These are phyloP conservation scores for Aselliscus stoliczkanus DNA, from an alignment of 2,797 vertebrate species.

Conservation along the genomic window DNA sequence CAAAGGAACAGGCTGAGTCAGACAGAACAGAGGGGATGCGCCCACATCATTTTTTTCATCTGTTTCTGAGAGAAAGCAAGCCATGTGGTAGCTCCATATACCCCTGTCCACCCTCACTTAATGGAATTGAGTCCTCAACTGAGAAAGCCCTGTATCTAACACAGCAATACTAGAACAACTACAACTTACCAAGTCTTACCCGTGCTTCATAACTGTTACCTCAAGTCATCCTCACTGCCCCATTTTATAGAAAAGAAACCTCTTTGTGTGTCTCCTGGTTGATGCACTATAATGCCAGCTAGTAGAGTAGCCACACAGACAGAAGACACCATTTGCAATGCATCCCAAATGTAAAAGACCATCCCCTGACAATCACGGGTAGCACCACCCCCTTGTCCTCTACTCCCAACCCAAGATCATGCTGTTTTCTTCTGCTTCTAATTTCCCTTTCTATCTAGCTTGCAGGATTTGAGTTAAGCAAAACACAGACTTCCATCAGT, in stretches of 20 bases:
- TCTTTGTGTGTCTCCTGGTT: not conserved
- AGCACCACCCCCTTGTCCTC: not conserved
- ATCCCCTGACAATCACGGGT: not conserved
- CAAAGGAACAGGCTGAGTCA: not conserved
- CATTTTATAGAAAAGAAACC: not conserved
- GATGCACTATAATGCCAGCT: not conserved
- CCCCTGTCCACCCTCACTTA: not conserved
- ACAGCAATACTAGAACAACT: not conserved
- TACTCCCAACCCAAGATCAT: not conserved
- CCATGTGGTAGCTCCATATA: not conserved
- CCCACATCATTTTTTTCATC: not conserved
- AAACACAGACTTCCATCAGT: constrained; percentile 89
- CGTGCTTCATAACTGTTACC: not conserved
- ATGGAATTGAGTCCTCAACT: not conserved
- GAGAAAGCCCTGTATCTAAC: not conserved
- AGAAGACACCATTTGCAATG: not conserved
- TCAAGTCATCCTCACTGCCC: not conserved
- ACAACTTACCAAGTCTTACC: not conserved
- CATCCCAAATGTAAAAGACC: not conserved
- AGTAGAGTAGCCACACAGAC: not conserved
- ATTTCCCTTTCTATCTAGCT: constrained; percentile 80
- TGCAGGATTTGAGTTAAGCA: constrained; percentile 88
- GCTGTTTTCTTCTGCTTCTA: not conserved
- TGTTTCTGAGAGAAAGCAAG: not conserved
- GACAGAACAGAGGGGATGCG: not conserved